Evolutionary conservation across 2,797 vertebrate species (phyloP).

Genomic region (Gymnothorax javanicus): DNA sequence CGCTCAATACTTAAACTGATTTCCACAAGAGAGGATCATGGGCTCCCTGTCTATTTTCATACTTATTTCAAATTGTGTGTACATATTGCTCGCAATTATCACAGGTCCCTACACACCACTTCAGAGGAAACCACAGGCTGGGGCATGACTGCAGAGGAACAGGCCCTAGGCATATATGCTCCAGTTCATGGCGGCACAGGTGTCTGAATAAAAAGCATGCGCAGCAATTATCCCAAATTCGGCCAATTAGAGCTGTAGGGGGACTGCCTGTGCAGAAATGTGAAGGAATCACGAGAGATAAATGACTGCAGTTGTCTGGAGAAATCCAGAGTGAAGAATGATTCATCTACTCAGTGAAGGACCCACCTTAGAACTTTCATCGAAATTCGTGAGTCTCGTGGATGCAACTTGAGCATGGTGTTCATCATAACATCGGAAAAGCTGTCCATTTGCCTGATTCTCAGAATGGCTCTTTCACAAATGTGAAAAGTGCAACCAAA

Average conservation of each 20-base stretch:
- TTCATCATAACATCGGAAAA: slow-evolving; percentile 50
- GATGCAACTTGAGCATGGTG: slow-evolving; percentile 46
- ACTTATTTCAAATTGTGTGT: neutral
- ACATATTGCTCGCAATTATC: slow-evolving; percentile 11
- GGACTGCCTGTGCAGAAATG: slow-evolving; percentile 34
- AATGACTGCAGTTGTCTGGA: slow-evolving; percentile 46
- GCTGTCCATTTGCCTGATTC: slow-evolving; percentile 53
- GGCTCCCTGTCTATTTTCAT: neutral
- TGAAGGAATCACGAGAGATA: slow-evolving; percentile 43
- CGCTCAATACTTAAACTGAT: neutral
- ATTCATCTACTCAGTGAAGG: slow-evolving; percentile 48
- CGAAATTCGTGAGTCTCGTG: slow-evolving; percentile 33
- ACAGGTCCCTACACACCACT: neutral
- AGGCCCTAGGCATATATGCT: neutral
- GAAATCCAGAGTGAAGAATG: slow-evolving; percentile 46
- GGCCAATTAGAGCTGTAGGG: slow-evolving; percentile 34
- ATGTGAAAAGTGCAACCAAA: slow-evolving; percentile 60
- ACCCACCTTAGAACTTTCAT: slow-evolving; percentile 35
- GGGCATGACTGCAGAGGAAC: neutral
- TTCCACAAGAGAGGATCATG: neutral
- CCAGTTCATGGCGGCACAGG: slow-evolving; percentile 1
- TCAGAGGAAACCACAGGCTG: neutral
- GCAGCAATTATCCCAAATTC: slow-evolving; percentile 40
- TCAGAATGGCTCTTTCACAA: slow-evolving; percentile 61
- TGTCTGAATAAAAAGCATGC: slow-evolving; percentile 22